Conservation (phyloP, 2,797 vertebrate genomes). For the Thripadectes ignobilis region DNA sequence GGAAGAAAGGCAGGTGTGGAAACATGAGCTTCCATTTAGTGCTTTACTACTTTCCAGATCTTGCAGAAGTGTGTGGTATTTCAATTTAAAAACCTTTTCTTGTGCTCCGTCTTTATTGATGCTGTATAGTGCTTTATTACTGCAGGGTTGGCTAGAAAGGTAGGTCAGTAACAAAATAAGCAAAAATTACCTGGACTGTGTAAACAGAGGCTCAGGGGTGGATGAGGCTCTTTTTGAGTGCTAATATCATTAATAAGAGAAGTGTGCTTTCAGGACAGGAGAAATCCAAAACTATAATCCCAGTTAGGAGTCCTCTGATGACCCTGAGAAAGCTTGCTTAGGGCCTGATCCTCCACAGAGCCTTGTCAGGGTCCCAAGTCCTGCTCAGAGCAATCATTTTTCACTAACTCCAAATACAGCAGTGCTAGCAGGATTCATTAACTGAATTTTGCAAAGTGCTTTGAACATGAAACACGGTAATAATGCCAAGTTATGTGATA, state of each 20-base stretch:
- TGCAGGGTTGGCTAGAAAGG: neutral
- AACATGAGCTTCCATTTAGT: neutral
- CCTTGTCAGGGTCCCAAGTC: neutral
- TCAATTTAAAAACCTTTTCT: neutral
- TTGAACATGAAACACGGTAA: neutral
- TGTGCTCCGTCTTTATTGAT: neutral
- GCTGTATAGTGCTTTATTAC: neutral
- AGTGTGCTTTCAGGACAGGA: neutral
- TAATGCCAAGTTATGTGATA: constrained; percentile 5
- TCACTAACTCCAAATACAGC: neutral
- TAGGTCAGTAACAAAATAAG: neutral
- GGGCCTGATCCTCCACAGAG: neutral
- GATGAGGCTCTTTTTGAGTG: neutral
- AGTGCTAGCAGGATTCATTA: neutral
- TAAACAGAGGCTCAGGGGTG: neutral
- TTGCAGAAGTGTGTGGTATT: neutral
- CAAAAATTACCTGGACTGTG: neutral
- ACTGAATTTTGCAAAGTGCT: neutral
- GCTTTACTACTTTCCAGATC: neutral
- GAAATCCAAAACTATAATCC: neutral
- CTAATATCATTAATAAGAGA: neutral
- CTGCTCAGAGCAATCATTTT: neutral
- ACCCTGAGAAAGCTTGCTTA: neutral
- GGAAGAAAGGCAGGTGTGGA: neutral
- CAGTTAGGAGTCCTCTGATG: neutral